A percentile compares a stretch with the other conserved stretches of the same genome.
Conservation (phyloP, 2,797 vertebrate species). For the Poecilia picta region DNA sequence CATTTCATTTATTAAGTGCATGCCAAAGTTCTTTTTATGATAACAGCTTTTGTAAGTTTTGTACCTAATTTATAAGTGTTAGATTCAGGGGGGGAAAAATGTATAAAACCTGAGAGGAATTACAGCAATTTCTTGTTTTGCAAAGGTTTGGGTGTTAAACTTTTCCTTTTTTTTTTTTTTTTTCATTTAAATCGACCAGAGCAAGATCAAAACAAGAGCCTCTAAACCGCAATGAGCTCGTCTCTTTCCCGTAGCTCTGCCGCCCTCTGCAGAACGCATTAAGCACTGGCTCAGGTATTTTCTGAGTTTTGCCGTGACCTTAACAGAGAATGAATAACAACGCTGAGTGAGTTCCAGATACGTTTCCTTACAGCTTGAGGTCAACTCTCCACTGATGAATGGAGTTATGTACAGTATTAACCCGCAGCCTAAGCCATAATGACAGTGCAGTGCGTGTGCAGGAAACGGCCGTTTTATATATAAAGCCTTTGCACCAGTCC, state of each 20-base stretch:
- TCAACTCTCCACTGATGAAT: conserved; percentile 10
- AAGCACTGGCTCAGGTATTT: background rate
- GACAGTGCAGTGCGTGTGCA: conserved; percentile 37
- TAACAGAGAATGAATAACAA: conserved; percentile 8
- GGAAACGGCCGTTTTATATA: conserved; percentile 40
- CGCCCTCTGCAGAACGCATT: conserved; percentile 50
- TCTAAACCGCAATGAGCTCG: background rate
- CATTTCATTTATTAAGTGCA: background rate
- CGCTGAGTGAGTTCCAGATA: background rate
- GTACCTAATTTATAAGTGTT: background rate
- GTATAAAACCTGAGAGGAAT: background rate
- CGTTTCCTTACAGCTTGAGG: conserved; percentile 18
- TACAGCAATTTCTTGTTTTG: background rate
- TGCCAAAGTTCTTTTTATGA: background rate
- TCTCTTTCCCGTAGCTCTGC: conserved; percentile 17
- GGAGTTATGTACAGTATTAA: conserved; percentile 36
- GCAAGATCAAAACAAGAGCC: background rate
- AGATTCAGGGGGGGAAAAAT: background rate
- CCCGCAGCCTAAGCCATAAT: conserved; percentile 58
- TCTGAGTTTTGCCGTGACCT: background rate
- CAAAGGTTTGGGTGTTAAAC: background rate
- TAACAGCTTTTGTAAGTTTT: background rate
- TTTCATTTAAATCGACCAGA: background rate
- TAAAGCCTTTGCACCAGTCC: conserved; percentile 29
- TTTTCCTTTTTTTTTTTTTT: background rate